These are phyloP conservation scores for Platerodrilus igneus DNA, from an alignment of 2,888 invertebrate genomes.

Conservation along the genomic window DNA sequence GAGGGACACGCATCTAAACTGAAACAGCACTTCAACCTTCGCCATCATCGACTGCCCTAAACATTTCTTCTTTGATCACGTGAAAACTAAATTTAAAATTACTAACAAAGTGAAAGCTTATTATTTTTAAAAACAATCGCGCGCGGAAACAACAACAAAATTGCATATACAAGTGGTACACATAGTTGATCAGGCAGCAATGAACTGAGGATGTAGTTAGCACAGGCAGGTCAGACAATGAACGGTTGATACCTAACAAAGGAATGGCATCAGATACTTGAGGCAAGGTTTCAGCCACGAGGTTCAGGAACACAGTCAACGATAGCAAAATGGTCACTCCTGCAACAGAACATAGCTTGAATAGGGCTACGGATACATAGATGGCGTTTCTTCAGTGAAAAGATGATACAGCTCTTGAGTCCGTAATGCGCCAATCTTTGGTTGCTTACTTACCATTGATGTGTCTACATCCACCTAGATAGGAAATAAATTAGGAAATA, in stretches of 20 bases:
- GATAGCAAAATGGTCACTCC: constrained; percentile 99
- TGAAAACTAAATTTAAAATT: constrained; percentile 22
- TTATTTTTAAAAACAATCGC: constrained; percentile 35
- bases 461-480: no score
- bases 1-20: constrained; percentile 29
- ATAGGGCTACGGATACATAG: constrained; percentile 40
- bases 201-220: constrained; percentile 46
- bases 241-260: constrained; percentile 84
- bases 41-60: constrained; percentile 39
- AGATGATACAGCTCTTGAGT: no score
- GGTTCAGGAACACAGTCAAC: constrained; percentile 99
- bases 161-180: constrained; percentile 49
- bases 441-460: no score
- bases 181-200: constrained; percentile 48
- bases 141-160: constrained; percentile 47
- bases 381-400: no score
- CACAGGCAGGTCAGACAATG: constrained; percentile 51
- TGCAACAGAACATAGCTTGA: constrained; percentile 72
- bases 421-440: no score
- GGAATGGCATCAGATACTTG: constrained; percentile 99
- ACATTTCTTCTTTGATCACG: constrained; percentile 50
- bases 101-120: constrained; percentile 22
- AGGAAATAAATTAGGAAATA: constrained; percentile 13
- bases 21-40: constrained; percentile 34
- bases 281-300: constrained; percentile 99